These are phyloP conservation scores for Rhipidura dahli DNA, from an alignment of 2,113 vertebrate genomes.

Conservation along the genomic window DNA sequence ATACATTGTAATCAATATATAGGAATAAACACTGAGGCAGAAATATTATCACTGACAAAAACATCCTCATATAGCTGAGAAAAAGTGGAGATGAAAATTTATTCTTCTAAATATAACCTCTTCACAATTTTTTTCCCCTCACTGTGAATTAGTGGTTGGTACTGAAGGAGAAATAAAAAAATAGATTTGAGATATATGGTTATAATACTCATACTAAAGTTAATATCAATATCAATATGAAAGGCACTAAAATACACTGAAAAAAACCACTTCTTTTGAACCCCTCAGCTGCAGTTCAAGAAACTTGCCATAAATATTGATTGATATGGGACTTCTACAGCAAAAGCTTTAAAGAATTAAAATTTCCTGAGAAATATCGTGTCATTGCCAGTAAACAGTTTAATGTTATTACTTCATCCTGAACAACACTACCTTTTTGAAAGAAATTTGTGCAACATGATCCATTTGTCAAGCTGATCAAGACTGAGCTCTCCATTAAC, in stretches of 20 bases:
- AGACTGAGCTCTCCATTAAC: background rate
- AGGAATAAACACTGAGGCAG: background rate
- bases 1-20: background rate
- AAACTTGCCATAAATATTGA: background rate
- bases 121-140: background rate
- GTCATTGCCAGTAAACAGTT: background rate
- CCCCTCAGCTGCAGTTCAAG: background rate
- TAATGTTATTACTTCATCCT: background rate
- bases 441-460: background rate
- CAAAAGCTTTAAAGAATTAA: background rate
- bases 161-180: background rate
- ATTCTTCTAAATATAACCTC: background rate
- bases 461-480: background rate
- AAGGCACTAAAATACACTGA: background rate
- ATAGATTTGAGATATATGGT: background rate
- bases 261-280: background rate
- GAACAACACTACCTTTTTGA: background rate
- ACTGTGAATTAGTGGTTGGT: background rate
- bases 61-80: background rate
- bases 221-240: background rate
- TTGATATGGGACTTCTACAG: background rate
- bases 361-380: background rate
- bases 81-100: background rate
- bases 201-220: background rate
- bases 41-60: constrained; percentile 14